These are phyloP conservation scores for Diadromus collaris DNA, from an alignment of 2,888 invertebrate genomes.

Conservation along the genomic window DNA sequence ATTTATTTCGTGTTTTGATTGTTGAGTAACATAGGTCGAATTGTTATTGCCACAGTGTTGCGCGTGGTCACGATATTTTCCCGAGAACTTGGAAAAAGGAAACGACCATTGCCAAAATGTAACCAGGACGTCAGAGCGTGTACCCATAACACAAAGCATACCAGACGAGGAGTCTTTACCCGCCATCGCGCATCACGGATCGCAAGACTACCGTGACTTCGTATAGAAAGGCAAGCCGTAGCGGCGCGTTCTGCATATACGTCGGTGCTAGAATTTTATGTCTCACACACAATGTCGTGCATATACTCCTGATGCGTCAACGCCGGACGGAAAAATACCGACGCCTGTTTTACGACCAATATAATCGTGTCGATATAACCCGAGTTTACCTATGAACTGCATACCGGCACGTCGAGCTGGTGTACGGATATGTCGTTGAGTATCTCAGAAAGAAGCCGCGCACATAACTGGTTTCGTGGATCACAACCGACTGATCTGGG, in stretches of 20 bases:
- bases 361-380: constrained; percentile 16
- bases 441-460: constrained; percentile 4
- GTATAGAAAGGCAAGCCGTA: not conserved
- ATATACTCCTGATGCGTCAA: not conserved
- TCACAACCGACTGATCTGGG: not conserved
- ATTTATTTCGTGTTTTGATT: too few species aligned
- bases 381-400: constrained; percentile 3
- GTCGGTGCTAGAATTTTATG: constrained; percentile 4
- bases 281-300: constrained; percentile 4
- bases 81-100: not conserved
- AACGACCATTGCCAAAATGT: not conserved
- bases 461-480: constrained; percentile 9
- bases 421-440: constrained; percentile 1
- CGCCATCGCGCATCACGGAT: not conserved
- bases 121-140: not conserved
- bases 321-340: constrained; percentile 15
- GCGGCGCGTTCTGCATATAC: not conserved
- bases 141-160: not conserved
- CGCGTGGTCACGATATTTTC: not conserved
- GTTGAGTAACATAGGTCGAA: too few species aligned
- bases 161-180: not conserved
- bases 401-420: not conserved
- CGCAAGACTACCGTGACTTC: not conserved
- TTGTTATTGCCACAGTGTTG: too few species aligned
- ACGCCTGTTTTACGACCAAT: constrained; percentile 30